Evolutionary conservation across 1,140 invertebrate genomes (phyloP).

Genomic region (Drosophila triauraria): DNA sequence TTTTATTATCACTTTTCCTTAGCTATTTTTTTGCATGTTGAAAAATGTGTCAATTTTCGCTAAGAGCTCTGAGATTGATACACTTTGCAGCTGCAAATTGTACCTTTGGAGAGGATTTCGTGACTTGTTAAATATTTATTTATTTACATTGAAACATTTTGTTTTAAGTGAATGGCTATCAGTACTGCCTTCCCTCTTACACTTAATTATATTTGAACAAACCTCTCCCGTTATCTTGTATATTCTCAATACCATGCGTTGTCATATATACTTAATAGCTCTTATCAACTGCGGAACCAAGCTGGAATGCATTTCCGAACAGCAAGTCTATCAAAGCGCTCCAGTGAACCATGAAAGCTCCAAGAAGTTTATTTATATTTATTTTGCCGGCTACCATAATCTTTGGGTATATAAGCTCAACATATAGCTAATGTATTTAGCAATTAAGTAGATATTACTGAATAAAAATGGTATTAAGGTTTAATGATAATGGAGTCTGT

Average conservation of each 20-base stretch:
- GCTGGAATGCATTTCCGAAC: conserved; percentile 9
- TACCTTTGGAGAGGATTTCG: no score
- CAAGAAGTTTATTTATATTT: neutral
- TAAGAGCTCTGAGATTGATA: neutral
- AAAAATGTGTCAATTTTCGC: neutral
- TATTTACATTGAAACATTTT: neutral
- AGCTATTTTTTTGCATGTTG: conserved; percentile 7
- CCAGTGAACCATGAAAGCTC: neutral
- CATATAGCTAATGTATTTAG: neutral
- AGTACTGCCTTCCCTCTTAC: neutral
- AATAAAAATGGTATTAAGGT: neutral
- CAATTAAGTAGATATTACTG: conserved; percentile 4
- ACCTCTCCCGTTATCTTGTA: conserved; percentile 8
- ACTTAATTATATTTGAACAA: conserved; percentile 1
- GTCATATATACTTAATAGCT: neutral
- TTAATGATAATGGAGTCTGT: conserved; percentile 17
- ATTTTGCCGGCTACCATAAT: conserved; percentile 5
- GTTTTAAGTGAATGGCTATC: neutral
- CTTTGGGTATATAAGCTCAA: neutral
- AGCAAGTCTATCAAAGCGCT: neutral
- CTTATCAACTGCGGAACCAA: conserved; percentile 24
- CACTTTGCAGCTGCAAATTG: neutral
- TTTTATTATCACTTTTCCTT: neutral
- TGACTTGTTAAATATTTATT: no score
- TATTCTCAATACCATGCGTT: conserved; percentile 9